Evolutionary conservation across 64 coral and sea anemone species (phyloP).

Genomic region (Porites australiensis): DNA sequence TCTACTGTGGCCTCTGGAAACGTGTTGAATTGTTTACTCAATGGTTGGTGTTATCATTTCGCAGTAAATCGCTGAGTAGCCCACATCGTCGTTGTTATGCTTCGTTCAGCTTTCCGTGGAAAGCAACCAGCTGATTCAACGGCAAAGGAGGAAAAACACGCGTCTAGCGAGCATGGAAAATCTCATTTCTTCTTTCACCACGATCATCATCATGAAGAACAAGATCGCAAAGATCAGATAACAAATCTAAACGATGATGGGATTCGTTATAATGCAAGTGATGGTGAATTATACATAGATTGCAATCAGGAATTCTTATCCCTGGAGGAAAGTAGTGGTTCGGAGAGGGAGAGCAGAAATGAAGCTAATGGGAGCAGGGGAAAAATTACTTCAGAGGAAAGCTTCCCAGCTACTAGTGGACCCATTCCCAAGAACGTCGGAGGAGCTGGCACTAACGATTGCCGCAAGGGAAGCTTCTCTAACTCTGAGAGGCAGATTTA

Average conservation of each 20-base stretch:
- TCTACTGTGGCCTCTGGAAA: too few species aligned
- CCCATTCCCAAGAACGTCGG: neutral
- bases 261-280: neutral
- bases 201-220: neutral
- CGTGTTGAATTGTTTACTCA: too few species aligned
- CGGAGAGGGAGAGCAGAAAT: neutral
- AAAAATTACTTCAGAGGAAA: too few species aligned
- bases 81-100: neutral
- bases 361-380: neutral
- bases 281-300: neutral
- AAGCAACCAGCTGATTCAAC: constrained; percentile 8
- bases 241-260: neutral
- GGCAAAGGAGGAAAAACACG: neutral
- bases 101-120: constrained; percentile 43
- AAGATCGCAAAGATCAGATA: neutral
- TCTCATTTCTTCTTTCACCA: constrained; percentile 17
- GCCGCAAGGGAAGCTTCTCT: neutral
- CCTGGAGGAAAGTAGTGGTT: neutral
- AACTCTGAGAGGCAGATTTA: constrained; percentile 62
- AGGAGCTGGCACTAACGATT: neutral
- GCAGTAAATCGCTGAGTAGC: too few species aligned
- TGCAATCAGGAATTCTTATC: neutral
- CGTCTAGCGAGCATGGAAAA: neutral
- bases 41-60: too few species aligned
- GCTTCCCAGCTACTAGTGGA: neutral